These are phyloP conservation scores for Calyptommatus sinebrachiatus DNA, from an alignment of 2,113 vertebrate species.

Conservation along the genomic window DNA sequence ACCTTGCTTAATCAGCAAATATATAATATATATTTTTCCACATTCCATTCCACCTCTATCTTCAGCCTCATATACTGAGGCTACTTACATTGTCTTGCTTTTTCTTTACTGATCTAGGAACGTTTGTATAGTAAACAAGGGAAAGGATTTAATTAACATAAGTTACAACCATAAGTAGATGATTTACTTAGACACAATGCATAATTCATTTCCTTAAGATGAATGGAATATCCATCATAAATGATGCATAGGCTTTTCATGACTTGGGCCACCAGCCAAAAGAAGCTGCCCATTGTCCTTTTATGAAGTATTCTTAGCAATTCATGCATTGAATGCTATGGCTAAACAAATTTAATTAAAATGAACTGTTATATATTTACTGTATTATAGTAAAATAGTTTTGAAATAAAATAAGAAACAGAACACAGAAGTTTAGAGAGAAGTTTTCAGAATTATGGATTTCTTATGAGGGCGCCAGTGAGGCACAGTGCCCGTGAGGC, in stretches of 20 bases:
- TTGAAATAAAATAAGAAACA: not conserved
- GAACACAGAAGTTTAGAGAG: not conserved
- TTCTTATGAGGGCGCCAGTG: constrained; percentile 4
- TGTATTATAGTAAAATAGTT: not conserved
- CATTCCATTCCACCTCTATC: not conserved
- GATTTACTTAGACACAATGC: constrained; percentile 41
- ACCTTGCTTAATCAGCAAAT: not conserved
- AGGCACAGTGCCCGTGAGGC: too few relatives aligned
- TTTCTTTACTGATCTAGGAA: constrained; percentile 55
- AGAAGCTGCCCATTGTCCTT: constrained; percentile 45
- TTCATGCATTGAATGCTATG: not conserved
- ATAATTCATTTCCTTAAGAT: constrained; percentile 50
- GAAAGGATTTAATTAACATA: constrained; percentile 63
- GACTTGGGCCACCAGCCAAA: constrained; percentile 39
- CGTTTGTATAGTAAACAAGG: constrained; percentile 58
- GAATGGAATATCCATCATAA: constrained; percentile 53
- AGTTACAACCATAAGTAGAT: constrained; percentile 49
- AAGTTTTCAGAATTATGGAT: not conserved
- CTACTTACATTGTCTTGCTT: constrained; percentile 47
- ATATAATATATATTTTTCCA: not conserved
- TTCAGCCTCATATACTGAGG: constrained; percentile 4
- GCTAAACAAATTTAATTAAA: constrained; percentile 3
- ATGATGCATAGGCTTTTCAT: constrained; percentile 49
- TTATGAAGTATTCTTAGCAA: not conserved
- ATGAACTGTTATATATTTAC: not conserved